A percentile compares a stretch with the other conserved stretches of the same genome.
Evolutionary conservation across 2,888 invertebrate genomes (phyloP).

Genomic region (Sinelater perroti): DNA sequence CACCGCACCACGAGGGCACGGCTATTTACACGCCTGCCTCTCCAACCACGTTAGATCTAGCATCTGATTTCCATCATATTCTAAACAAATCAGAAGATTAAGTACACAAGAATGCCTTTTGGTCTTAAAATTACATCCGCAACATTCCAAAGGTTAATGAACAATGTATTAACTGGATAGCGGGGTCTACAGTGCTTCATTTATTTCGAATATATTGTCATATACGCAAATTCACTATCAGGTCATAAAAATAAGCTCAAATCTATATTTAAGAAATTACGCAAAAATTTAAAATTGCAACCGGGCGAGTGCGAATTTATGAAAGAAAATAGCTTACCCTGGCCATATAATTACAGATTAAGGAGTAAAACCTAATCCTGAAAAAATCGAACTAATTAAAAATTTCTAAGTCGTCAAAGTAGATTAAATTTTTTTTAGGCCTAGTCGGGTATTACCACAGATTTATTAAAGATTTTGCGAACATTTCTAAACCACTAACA

Average conservation of each 20-base stretch:
- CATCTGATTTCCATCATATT: conserved; percentile 50
- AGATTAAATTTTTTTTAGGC: neutral
- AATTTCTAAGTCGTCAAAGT: conserved; percentile 42
- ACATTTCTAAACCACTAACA: neutral
- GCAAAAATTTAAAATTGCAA: conserved; percentile 47
- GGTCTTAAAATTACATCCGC: conserved; percentile 52
- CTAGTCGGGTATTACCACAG: neutral
- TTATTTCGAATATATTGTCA: no score
- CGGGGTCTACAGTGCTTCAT: no score
- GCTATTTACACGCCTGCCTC: no score
- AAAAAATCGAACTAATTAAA: conserved; percentile 43
- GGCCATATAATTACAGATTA: conserved; percentile 54
- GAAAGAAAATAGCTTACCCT: conserved; percentile 51
- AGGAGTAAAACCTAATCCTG: conserved; percentile 52
- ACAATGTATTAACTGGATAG: no score
- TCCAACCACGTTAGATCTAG: no score
- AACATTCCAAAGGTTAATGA: conserved; percentile 53
- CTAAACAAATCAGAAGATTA: conserved; percentile 47
- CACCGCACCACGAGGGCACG: no score
- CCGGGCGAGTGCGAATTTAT: conserved; percentile 53
- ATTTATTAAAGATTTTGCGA: neutral
- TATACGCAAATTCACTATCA: no score
- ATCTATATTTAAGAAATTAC: no score
- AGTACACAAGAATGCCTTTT: conserved; percentile 52
- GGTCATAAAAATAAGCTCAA: no score